phyloP scores from a whole-genome alignment of 1,140 invertebrate species.

The Hylaeus volcanicus region DNA sequence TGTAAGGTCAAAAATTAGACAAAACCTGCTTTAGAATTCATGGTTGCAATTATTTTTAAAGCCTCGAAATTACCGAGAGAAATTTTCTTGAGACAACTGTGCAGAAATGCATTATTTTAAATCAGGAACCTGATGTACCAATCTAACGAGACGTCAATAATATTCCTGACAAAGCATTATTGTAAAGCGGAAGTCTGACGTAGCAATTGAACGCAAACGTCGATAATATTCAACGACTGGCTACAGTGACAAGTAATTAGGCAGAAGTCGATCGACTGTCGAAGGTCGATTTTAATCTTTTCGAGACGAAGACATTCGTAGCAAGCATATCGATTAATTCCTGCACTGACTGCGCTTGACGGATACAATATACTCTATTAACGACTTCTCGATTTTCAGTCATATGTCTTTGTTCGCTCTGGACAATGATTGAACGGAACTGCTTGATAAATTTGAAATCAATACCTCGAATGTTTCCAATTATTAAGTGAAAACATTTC shows the following conservation, averaged over 20 bases:
- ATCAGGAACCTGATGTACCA: too few relatives aligned
- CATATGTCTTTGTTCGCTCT: neutral
- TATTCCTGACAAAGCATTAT: too few relatives aligned
- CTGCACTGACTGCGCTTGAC: neutral
- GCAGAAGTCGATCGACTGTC: neutral
- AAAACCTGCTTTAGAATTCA: too few relatives aligned
- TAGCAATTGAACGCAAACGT: neutral
- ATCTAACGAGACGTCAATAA: too few relatives aligned
- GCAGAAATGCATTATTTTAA: too few relatives aligned
- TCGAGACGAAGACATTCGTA: neutral
- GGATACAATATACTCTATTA: neutral
- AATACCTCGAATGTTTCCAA: neutral
- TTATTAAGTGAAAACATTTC: neutral
- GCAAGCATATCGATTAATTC: constrained; percentile 8
- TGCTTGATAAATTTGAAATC: neutral
- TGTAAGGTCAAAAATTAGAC: too few relatives aligned
- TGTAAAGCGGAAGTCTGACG: too few relatives aligned
- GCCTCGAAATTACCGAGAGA: too few relatives aligned
- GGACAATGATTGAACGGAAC: neutral
- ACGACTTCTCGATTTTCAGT: neutral
- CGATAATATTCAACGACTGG: neutral
- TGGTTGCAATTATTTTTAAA: too few relatives aligned
- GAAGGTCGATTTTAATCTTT: neutral
- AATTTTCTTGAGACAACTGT: too few relatives aligned
- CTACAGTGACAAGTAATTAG: constrained; percentile 2